phyloP scores from a whole-genome alignment of 2,113 vertebrate genomes.

The Glareola pratincola region DNA sequence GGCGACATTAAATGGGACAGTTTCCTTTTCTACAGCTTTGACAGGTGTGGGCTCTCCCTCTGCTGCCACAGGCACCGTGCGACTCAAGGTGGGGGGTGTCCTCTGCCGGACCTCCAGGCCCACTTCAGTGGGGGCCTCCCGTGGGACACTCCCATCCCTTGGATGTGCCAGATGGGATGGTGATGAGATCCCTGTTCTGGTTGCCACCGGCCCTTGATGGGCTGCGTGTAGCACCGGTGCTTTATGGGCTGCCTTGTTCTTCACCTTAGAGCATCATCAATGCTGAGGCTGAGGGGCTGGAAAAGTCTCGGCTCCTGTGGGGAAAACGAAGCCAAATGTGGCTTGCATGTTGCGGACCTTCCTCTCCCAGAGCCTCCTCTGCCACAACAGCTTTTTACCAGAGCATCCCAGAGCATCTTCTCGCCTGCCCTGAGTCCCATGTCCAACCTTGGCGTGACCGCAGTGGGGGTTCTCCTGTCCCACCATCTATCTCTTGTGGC shows the following conservation, averaged over 20 bases:
- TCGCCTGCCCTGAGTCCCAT: background rate
- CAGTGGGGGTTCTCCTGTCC: background rate
- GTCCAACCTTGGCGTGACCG: fast-evolving
- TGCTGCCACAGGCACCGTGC: fast-evolving
- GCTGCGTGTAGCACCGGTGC: background rate
- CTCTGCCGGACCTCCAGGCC: background rate
- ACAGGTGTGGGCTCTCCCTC: background rate
- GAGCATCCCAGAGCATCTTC: background rate
- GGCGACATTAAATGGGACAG: slow-evolving; percentile 60
- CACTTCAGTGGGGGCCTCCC: fast-evolving
- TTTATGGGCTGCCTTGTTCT: background rate
- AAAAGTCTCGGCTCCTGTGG: background rate
- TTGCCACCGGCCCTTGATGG: background rate
- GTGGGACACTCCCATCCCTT: fast-evolving
- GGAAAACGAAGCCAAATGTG: background rate
- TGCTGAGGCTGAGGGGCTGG: background rate
- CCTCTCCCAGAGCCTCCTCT: background rate
- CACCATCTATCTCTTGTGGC: background rate
- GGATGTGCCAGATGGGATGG: background rate
- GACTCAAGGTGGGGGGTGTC: background rate
- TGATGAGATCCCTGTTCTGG: background rate
- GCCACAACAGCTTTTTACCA: background rate
- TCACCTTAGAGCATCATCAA: background rate
- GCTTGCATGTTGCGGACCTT: background rate
- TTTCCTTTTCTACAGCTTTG: slow-evolving; percentile 46